Percentiles rank a stretch among this genome's conserved stretches.
phyloP scores from a whole-genome alignment of 1,140 invertebrate genomes.

The Sycophila sp. region DNA sequence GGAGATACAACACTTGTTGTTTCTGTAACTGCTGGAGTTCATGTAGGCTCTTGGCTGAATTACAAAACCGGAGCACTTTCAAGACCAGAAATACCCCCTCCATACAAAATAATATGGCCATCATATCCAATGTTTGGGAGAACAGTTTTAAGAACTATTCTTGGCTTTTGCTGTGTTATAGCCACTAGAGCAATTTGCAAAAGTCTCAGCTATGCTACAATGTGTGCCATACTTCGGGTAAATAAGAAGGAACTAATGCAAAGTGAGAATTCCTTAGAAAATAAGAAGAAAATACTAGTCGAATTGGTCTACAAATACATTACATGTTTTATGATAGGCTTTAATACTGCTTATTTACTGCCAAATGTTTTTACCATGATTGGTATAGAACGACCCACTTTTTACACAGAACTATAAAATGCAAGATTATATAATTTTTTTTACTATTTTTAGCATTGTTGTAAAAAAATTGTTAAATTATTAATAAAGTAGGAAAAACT shows the following conservation, averaged over 20 bases:
- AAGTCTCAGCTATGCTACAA: slow-evolving; percentile 73
- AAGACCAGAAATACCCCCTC: slow-evolving; percentile 68
- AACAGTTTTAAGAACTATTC: slow-evolving; percentile 73
- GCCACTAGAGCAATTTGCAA: slow-evolving; percentile 77
- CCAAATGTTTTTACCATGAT: slow-evolving; percentile 81
- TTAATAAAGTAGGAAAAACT: slow-evolving; percentile 9
- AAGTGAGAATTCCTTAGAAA: slow-evolving; percentile 71
- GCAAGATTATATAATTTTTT: slow-evolving; percentile 26
- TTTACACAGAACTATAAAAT: slow-evolving; percentile 85
- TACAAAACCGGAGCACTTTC: slow-evolving; percentile 78
- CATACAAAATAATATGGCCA: slow-evolving; percentile 83
- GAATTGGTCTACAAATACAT: slow-evolving; percentile 86
- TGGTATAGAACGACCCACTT: slow-evolving; percentile 81
- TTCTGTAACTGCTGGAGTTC: slow-evolving; percentile 81
- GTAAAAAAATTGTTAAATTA: slow-evolving; percentile 17
- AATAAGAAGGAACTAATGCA: slow-evolving; percentile 72
- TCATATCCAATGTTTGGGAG: slow-evolving; percentile 75
- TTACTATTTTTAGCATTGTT: slow-evolving; percentile 18
- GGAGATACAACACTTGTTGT: slow-evolving; percentile 88
- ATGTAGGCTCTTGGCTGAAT: slow-evolving; percentile 85
- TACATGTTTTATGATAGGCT: slow-evolving; percentile 77
- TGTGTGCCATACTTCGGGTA: slow-evolving; percentile 75
- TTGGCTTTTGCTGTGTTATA: slow-evolving; percentile 80
- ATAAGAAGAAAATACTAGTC: slow-evolving; percentile 77
- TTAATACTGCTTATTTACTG: slow-evolving; percentile 80